Evolutionary conservation across 2,113 vertebrate species (phyloP), one percentile per base, ranked within the genome.

Genomic region (Onychostoma macrolepis): DNA sequence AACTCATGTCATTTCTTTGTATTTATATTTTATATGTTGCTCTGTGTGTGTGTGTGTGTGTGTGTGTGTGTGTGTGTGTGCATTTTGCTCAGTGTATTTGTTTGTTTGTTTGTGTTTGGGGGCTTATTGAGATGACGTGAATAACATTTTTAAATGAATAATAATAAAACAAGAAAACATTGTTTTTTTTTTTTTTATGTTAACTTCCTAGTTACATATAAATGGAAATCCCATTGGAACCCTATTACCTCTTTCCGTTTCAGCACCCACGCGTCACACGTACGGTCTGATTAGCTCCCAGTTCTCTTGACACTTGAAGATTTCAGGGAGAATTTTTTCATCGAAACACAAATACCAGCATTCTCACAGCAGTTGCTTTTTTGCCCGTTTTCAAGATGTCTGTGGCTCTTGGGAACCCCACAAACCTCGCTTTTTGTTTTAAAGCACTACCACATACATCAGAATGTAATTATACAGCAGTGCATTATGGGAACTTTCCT

Each of bases 331-430:
- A 28, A 67, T 67, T 45, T 67, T 41, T 61, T 82, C 41, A 21
- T 15, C 41, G 56, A 58, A 63, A 28, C 58, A 17, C 33, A 81
- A 81, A 81, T 63, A 58, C 24, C 30, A 30, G 17, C 65, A 33
- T 78, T 78, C 48, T 78, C 76, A 53, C 17, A 50, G 75, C 26
- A 24, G 6, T 80, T n/a, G 36, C 24, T 71, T 50, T 63, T 80
- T 43, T 50, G 17, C 28, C 28, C 10, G 9, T 80, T 53, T 78
- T 33, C 8, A 2, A 9, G 43, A 69, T 67, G 78, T 41, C 21
- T 82, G 61, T 13, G 38, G 26, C 61, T 45, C 41, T 48, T 15
- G 56, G 80, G 36, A 82, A 38, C 19, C 17, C 41, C 4, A 2
- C 11, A 28, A 67, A 10, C 15, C n/a, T 43, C 0, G 13, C 41